phyloP scores from a whole-genome alignment of 1,140 invertebrate genomes.

The Parasteatoda tepidariorum region DNA sequence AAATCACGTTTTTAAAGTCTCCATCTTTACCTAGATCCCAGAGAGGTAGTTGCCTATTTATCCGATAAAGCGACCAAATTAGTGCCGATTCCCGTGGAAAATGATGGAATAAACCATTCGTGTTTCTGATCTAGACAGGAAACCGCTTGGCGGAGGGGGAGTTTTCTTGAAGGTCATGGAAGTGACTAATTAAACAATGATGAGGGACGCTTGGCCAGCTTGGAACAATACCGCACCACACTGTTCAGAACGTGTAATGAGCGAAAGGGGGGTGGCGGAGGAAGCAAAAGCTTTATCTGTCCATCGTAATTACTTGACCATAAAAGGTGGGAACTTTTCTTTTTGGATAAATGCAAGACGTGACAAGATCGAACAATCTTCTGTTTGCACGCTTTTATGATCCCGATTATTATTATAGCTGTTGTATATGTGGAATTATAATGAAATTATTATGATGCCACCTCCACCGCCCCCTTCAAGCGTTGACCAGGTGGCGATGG shows the following conservation, averaged over 20 bases:
- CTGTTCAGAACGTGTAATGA: slow-evolving; percentile 51
- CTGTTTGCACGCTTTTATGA: slow-evolving; percentile 46
- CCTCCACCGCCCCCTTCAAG: neutral
- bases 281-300: slow-evolving; percentile 58
- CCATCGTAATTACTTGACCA: slow-evolving; percentile 59
- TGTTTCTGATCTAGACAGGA: slow-evolving; percentile 43
- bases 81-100: slow-evolving; percentile 20
- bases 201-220: slow-evolving; percentile 53
- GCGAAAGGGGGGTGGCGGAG: no score
- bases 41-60: slow-evolving; percentile 11
- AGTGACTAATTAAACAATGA: slow-evolving; percentile 57
- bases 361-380: neutral
- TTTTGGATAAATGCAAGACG: slow-evolving; percentile 21
- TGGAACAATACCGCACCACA: slow-evolving; percentile 47
- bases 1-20: no score
- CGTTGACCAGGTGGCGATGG: neutral
- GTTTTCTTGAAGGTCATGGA: slow-evolving; percentile 35
- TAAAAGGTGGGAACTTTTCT: slow-evolving; percentile 48
- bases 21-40: no score
- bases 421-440: neutral
- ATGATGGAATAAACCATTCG: slow-evolving; percentile 52
- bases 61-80: neutral
- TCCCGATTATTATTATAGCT: slow-evolving; percentile 10
- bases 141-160: neutral
- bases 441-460: neutral